Evolutionary conservation across 2,113 vertebrate genomes (phyloP), one percentile per base, ranked within the genome.

Genomic region (Mastomys coucha): DNA sequence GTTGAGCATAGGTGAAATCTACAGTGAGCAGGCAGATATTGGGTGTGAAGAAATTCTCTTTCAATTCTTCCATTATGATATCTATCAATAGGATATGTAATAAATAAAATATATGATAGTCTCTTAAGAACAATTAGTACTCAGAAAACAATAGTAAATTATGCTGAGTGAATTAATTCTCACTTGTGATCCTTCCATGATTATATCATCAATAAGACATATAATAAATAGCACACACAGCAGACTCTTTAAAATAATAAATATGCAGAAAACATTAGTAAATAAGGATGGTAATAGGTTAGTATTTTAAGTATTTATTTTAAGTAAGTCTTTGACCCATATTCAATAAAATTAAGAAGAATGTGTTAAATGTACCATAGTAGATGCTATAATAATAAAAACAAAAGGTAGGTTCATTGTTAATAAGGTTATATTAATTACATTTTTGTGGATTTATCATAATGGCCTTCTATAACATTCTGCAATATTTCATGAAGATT

Each of bases 271-370:
- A 60, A 60, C 31, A 70, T 49, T 80, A 96, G 31, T 39, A 73
- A 39, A 58, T 28, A 56, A 72, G 33, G 26, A 73, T 73, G 20
- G 20, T 22, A 72, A 70, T 72, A 88, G 33, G 10, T 39, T 53
- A 36, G 12, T 4, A 17, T 49, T 20, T 92, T 96, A 78, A 91
- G 49, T 85, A 91, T 19, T 91, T 76, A 2, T 85, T 91, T 96
- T 49, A 92, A 82, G 22, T 2, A 91, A 76, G 69, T 33, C 28
- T 69, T 8, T 33, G 33, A 91, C n/a, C 78, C 72, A 1, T 11
- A 1, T 93, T 91, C 16, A 94, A 75, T 80, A 88, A 96, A 96
- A 80, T 56, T 87, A 76, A 90, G 63, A 89, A 63, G n/a, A 88
- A 93, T 60, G 33, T 65, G 14, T 22, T 92, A 81, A 92, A 45